Evolutionary conservation across 2,888 invertebrate genomes (phyloP).

Genomic region (Parelbella ahira): DNA sequence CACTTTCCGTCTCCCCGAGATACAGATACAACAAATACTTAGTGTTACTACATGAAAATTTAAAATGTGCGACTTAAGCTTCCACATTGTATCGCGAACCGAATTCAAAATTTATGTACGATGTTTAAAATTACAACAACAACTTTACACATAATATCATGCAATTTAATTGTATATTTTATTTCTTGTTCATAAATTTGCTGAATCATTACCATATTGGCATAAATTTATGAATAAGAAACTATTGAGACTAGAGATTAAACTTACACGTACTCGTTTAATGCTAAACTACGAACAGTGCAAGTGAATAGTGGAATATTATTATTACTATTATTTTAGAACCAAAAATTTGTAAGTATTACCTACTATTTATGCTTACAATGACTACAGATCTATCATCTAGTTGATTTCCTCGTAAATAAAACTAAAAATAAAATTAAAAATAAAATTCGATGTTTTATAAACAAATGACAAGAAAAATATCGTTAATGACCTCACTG

Average conservation of each 20-base stretch:
- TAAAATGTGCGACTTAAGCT: constrained; percentile 66
- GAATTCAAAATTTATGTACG: constrained; percentile 35
- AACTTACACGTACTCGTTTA: constrained; percentile 45
- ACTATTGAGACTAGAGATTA: constrained; percentile 70
- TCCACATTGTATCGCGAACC: constrained; percentile 47
- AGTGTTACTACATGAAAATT: constrained; percentile 49
- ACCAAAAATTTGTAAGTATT: constrained; percentile 13
- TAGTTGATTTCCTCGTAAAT: constrained; percentile 31
- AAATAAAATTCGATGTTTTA: constrained; percentile 48
- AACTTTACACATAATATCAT: constrained; percentile 39
- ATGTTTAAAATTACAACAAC: constrained; percentile 35
- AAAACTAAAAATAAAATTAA: constrained; percentile 11
- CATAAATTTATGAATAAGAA: constrained; percentile 64
- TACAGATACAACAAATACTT: constrained; percentile 47
- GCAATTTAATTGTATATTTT: constrained; percentile 36
- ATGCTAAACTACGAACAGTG: constrained; percentile 37
- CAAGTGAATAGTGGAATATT: constrained; percentile 41
- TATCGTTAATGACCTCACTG: constrained; percentile 15
- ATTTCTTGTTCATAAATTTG: constrained; percentile 39
- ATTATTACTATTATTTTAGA: constrained; percentile 9
- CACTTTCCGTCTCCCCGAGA: constrained; percentile 28
- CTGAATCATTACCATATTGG: too few relatives aligned
- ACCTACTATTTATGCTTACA: constrained; percentile 4
- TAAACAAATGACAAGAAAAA: constrained; percentile 34
- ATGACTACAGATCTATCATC: constrained; percentile 17